Evolutionary conservation across 2,797 vertebrate genomes (phyloP).

Genomic region (Agapornis canus): DNA sequence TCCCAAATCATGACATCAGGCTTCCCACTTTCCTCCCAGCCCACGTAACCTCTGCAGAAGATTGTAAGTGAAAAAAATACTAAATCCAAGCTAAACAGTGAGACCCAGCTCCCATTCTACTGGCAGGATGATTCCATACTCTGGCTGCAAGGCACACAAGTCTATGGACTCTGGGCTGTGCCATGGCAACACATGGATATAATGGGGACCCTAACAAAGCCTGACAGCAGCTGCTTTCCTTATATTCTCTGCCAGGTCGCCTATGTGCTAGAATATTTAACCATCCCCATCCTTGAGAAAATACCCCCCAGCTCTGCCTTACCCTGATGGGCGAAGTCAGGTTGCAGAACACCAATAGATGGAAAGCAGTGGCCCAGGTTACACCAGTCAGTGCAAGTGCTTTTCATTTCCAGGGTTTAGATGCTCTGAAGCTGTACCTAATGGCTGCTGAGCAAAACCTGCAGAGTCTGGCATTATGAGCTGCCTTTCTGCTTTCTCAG

Average conservation of each 20-base stretch:
- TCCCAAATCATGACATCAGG: not conserved
- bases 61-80: not conserved
- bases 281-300: not conserved
- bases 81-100: not conserved
- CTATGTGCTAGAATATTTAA: not conserved
- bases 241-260: conserved; percentile 14
- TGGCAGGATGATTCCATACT: not conserved
- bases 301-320: not conserved
- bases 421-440: not conserved
- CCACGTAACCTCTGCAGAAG: not conserved
- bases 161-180: not conserved
- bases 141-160: not conserved
- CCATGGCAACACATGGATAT: conserved; percentile 44
- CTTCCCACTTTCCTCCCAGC: not conserved
- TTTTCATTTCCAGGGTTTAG: not conserved
- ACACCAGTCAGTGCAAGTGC: not conserved
- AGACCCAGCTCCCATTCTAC: not conserved
- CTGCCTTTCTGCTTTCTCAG: not conserved
- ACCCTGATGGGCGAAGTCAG: not conserved
- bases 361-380: not conserved
- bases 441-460: conserved; percentile 23
- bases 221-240: not conserved
- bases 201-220: not conserved
- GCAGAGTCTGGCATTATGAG: conserved; percentile 13
- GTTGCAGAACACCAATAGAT: not conserved